phyloP scores from a whole-genome alignment of 2,797 vertebrate species.

The Spondyliosoma cantharus region DNA sequence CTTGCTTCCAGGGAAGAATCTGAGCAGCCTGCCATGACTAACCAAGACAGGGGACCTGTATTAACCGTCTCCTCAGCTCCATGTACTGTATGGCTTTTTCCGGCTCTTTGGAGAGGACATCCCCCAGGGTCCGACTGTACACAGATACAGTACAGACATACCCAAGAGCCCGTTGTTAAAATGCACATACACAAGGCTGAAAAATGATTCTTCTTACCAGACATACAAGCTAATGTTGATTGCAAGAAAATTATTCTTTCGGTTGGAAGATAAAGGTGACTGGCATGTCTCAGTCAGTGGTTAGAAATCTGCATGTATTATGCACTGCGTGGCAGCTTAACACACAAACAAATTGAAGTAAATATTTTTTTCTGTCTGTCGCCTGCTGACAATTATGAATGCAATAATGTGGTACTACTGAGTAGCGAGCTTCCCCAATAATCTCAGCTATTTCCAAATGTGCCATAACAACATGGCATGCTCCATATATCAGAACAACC shows the following conservation, averaged over 20 bases:
- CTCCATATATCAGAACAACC: conserved; percentile 59
- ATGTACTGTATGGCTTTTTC: conserved; percentile 58
- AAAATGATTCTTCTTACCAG: conserved; percentile 13
- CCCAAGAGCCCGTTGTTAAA: background rate
- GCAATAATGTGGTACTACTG: conserved; percentile 32
- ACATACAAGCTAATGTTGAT: conserved; percentile 1
- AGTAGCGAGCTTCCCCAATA: conserved; percentile 53
- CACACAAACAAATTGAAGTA: conserved; percentile 51
- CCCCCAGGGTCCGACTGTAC: conserved; percentile 41
- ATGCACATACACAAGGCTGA: conserved; percentile 28
- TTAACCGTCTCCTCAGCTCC: conserved; percentile 65
- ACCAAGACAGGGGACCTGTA: conserved; percentile 75
- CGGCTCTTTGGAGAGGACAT: conserved; percentile 45
- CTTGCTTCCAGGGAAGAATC: conserved; percentile 73
- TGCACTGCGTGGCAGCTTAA: conserved; percentile 27
- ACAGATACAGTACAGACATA: conserved; percentile 25
- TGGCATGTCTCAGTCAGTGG: conserved; percentile 38
- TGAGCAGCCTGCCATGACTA: conserved; percentile 79
- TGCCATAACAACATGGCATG: conserved; percentile 49
- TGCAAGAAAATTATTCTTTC: conserved; percentile 25
- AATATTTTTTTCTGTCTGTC: conserved; percentile 7
- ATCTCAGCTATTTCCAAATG: conserved; percentile 67
- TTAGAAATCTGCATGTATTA: conserved; percentile 17
- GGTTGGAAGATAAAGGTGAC: conserved; percentile 26
- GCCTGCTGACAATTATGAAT: conserved; percentile 30